These are phyloP conservation scores for Galerucella calmariensis DNA, from an alignment of 2,888 invertebrate genomes.

Conservation along the genomic window DNA sequence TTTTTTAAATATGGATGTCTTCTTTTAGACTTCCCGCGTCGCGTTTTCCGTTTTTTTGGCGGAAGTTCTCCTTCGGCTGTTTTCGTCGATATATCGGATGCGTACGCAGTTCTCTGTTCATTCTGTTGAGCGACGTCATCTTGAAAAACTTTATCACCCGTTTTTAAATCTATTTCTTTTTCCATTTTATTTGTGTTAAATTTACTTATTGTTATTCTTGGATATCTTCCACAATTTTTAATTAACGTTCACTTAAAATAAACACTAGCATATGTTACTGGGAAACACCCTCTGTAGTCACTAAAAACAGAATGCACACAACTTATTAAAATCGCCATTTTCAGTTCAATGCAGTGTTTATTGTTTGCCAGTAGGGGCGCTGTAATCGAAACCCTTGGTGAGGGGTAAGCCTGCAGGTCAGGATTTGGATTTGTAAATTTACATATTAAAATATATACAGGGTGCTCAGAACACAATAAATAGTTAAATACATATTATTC, in stretches of 20 bases:
- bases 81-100: constrained; percentile 26
- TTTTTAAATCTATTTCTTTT: constrained; percentile 49
- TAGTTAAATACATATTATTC: too few relatives aligned
- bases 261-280: constrained; percentile 57
- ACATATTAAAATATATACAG: constrained; percentile 5
- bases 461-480: not conserved
- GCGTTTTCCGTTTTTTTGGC: constrained; percentile 74
- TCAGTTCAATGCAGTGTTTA: constrained; percentile 48
- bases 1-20: constrained; percentile 74
- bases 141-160: constrained; percentile 54
- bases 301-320: constrained; percentile 60
- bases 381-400: constrained; percentile 16
- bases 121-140: constrained; percentile 71
- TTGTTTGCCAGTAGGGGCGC: constrained; percentile 46
- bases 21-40: constrained; percentile 79
- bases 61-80: constrained; percentile 63
- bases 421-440: not conserved
- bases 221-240: constrained; percentile 42
- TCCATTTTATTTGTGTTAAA: constrained; percentile 55
- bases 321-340: constrained; percentile 64
- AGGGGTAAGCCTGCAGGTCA: constrained; percentile 6
- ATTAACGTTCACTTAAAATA: constrained; percentile 46
- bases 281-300: constrained; percentile 54
- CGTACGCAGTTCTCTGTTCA: constrained; percentile 61
- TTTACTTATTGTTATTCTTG: constrained; percentile 58